Conservation (phyloP, 2,113 vertebrate species). For the Laticauda laticaudata region DNA sequence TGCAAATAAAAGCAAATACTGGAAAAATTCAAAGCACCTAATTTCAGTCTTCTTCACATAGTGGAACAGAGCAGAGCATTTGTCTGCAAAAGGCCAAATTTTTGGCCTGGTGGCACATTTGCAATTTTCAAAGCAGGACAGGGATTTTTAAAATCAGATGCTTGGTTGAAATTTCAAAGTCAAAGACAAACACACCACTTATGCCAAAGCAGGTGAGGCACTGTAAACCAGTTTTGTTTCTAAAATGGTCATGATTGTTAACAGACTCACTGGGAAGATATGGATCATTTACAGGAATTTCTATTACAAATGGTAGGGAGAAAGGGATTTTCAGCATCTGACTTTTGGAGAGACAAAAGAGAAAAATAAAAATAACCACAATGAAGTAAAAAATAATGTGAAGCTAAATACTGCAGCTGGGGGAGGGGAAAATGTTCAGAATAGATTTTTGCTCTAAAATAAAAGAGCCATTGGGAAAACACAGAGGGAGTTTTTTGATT, state of each 20-base stretch:
- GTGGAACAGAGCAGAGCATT: neutral
- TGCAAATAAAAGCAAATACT: neutral
- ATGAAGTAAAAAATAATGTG: neutral
- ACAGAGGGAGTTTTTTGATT: neutral
- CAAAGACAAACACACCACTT: neutral
- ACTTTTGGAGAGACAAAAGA: neutral
- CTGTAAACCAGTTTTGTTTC: neutral
- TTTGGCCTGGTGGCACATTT: neutral
- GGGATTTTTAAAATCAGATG: neutral
- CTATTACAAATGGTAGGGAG: neutral
- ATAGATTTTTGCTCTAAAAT: neutral
- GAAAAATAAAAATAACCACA: neutral
- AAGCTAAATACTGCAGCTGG: neutral
- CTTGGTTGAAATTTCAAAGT: neutral
- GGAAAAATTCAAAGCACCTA: neutral
- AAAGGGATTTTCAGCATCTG: neutral
- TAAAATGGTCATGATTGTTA: neutral
- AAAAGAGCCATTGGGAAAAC: neutral
- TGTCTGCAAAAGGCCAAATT: neutral
- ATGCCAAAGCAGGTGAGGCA: neutral
- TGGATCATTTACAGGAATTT: neutral
- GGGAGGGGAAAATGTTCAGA: neutral
- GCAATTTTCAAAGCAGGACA: neutral
- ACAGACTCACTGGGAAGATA: neutral
- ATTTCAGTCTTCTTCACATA: neutral